Evolutionary conservation across 2,113 vertebrate genomes (phyloP), one percentile per base, ranked within the genome.

Genomic region (Corythoichthys intestinalis): DNA sequence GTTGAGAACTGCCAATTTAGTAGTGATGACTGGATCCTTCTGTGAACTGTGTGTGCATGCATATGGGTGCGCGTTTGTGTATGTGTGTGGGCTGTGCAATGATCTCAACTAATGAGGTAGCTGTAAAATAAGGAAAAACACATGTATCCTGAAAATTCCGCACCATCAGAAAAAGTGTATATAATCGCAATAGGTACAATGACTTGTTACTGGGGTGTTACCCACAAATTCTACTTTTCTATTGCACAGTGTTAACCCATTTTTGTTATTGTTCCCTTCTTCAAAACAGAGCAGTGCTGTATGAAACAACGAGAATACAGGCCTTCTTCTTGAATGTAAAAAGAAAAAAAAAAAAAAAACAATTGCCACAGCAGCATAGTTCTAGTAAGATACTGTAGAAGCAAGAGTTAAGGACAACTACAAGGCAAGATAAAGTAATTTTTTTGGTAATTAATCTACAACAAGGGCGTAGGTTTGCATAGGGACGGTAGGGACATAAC

Each of bases 1-100:
- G 78, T 75, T 60, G 68, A 77, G 63, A 76, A 66, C 79, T 77
- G 78, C 74, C 69, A 59, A 70, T 75, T 74, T 79, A 87, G 85
- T 80, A 66, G 70, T 62, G 71, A 77, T 78, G 83, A 80, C 73
- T 78, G 60, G 12, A 34, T 58, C 11, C 12, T 14, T 58, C 34
- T 57, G 56, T 57, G 34, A 34, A 53, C 10, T 56, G 53, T 34
- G 53, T 56, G 53, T 56, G 20, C 10, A 20, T 34, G 28, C 28
- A 10, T 56, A 12, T 44, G 66, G 76, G 70, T 49, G 59, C 62
- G 58, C 76, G 62, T 70, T 70, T 53, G 74, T 47, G 59, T 73
- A 53, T 76, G 72, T 69, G 56, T 58, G 67, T 75, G 62, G 65
- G 57, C 72, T 71, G 65, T 65, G 38, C 48, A 64, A 52, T 74